Conservation (phyloP, 2,113 vertebrate genomes). For the Hucho hucho region DNA sequence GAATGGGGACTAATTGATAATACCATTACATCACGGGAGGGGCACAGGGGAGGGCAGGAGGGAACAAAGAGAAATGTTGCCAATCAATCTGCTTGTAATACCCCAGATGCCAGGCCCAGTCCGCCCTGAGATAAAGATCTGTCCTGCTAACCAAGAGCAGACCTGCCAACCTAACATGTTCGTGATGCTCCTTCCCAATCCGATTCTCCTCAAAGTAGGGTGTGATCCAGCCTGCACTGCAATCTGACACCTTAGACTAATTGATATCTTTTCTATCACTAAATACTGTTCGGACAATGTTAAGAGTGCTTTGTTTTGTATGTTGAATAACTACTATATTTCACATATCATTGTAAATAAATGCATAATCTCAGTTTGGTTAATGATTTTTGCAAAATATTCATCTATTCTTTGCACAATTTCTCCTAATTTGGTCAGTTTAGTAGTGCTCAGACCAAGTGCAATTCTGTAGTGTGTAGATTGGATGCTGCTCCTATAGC, state of each 20-base stretch:
- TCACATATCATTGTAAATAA: too few relatives aligned
- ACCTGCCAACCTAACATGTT: conserved; percentile 35
- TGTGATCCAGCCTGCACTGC: conserved; percentile 15
- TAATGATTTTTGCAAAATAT: too few relatives aligned
- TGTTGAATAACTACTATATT: too few relatives aligned
- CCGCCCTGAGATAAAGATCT: conserved; percentile 67
- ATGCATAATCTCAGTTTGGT: too few relatives aligned
- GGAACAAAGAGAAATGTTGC: conserved; percentile 69
- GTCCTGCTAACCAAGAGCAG: conserved; percentile 69
- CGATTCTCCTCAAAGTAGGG: neutral
- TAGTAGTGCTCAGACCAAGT: neutral
- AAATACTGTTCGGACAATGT: neutral
- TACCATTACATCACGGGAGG: conserved; percentile 74
- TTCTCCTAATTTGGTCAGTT: neutral
- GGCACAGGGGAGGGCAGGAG: conserved; percentile 58
- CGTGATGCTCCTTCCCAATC: neutral
- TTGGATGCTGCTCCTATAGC: neutral
- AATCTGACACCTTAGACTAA: conserved; percentile 29
- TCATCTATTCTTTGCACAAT: too few relatives aligned
- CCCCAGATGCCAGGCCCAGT: conserved; percentile 57
- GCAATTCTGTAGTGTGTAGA: neutral
- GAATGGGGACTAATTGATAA: conserved; percentile 82
- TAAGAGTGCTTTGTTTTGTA: neutral
- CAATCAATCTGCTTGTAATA: conserved; percentile 72
- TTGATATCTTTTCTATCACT: neutral